Evolutionary conservation across 2,113 vertebrate species (phyloP).

Genomic region (Colaptes auratus): DNA sequence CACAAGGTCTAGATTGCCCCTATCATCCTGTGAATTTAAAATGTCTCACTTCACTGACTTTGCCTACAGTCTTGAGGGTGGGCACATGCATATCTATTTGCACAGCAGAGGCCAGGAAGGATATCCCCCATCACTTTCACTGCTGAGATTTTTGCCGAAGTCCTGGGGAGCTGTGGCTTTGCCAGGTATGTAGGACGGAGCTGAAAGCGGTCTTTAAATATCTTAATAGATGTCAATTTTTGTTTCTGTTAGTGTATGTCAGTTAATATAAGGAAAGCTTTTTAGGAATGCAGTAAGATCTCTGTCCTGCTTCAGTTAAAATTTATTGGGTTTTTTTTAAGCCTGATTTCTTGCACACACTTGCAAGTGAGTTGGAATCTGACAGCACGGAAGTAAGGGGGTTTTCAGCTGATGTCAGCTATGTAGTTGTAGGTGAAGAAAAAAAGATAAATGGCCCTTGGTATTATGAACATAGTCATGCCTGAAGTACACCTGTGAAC

Average conservation of each 20-base stretch:
- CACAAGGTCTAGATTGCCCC: neutral
- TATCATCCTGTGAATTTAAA: neutral
- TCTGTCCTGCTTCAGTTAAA: neutral
- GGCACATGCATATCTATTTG: neutral
- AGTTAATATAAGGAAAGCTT: conserved; percentile 10
- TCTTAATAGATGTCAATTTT: neutral
- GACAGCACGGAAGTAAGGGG: neutral
- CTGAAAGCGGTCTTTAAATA: conserved; percentile 13
- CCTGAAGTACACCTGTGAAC: conserved; percentile 24
- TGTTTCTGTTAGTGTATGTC: neutral
- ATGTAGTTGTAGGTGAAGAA: conserved; percentile 15
- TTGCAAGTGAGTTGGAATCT: conserved; percentile 41
- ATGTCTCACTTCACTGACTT: neutral
- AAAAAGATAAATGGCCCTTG: conserved; percentile 31
- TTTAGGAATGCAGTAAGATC: neutral
- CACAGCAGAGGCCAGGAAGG: neutral
- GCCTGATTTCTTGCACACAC: conserved; percentile 25
- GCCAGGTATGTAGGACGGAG: neutral
- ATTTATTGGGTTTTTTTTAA: conserved; percentile 35
- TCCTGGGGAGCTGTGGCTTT: neutral
- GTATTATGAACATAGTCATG: neutral
- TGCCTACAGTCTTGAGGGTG: neutral
- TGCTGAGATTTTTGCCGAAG: neutral
- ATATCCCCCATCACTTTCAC: neutral
- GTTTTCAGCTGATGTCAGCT: conserved; percentile 11